These are phyloP conservation scores for Hypena proboscidalis DNA, from an alignment of 2,888 invertebrate genomes.

Conservation along the genomic window DNA sequence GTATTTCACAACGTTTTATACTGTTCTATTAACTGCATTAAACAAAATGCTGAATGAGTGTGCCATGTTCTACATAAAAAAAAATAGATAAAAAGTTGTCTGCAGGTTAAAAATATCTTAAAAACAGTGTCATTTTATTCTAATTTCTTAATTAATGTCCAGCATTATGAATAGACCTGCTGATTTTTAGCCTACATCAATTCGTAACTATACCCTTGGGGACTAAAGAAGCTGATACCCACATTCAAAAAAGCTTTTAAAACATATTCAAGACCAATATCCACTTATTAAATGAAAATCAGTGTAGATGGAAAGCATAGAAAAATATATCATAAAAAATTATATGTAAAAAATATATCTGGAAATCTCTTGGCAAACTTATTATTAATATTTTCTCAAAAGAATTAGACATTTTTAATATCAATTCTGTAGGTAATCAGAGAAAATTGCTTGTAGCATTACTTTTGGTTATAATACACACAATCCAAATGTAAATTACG, in stretches of 20 bases:
- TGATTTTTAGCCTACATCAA: conserved; percentile 41
- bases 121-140: conserved; percentile 34
- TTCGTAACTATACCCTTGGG: conserved; percentile 21
- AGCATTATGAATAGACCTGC: conserved; percentile 41
- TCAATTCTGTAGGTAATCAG: neutral
- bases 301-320: neutral
- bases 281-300: neutral
- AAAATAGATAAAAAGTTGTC: conserved; percentile 40
- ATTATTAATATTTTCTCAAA: no score
- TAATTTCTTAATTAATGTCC: conserved; percentile 41
- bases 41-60: conserved; percentile 39
- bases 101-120: conserved; percentile 40
- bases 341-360: no score
- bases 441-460: no score
- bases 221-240: conserved; percentile 25
- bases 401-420: no score
- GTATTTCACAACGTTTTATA: neutral
- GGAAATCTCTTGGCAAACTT: no score
- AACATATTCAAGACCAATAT: neutral
- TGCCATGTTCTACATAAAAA: conserved; percentile 30
- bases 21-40: conserved; percentile 4
- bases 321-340: neutral
- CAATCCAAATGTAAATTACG: no score
- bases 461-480: no score
- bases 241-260: conserved; percentile 3